A percentile compares a stretch with the other conserved stretches of the same genome.
These are phyloP conservation scores for Oryzias sinensis DNA, from an alignment of 2,797 vertebrate species.

Conservation along the genomic window DNA sequence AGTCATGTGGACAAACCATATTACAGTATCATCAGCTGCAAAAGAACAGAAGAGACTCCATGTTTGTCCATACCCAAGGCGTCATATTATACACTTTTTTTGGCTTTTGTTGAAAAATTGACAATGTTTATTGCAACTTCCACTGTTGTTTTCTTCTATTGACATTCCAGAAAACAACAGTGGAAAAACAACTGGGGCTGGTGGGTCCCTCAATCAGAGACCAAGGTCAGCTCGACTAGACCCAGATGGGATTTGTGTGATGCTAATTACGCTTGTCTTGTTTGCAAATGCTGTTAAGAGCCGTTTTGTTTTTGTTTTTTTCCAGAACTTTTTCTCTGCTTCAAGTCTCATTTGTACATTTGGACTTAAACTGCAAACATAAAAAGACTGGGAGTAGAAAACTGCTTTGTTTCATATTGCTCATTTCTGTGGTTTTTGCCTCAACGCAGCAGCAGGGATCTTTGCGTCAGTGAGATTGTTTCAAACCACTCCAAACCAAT, in stretches of 20 bases:
- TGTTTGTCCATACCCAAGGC: conserved; percentile 3
- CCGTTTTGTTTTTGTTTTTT: conserved; percentile 48
- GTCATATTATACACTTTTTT: conserved; percentile 9
- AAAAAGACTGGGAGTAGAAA: conserved; percentile 45
- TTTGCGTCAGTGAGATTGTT: conserved; percentile 19
- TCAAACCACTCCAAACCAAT: too few relatives aligned
- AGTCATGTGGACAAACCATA: conserved; percentile 16
- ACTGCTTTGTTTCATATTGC: conserved; percentile 41
- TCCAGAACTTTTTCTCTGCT: conserved; percentile 22
- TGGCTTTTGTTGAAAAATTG: conserved; percentile 22
- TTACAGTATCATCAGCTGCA: conserved; percentile 5
- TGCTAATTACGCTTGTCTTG: conserved; percentile 76
- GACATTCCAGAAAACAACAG: conserved; percentile 51
- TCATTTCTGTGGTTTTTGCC: conserved; percentile 38
- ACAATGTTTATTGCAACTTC: conserved; percentile 36
- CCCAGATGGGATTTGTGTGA: conserved; percentile 73
- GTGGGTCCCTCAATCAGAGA: conserved; percentile 65
- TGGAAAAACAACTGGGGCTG: conserved; percentile 53
- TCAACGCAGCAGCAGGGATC: conserved; percentile 13
- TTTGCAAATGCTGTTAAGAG: conserved; percentile 66
- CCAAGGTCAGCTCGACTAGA: conserved; percentile 50
- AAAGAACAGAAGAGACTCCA: conserved; percentile 5
- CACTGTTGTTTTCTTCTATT: conserved; percentile 42
- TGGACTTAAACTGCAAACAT: conserved; percentile 55
- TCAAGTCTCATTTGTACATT: conserved; percentile 46